Percentiles rank a stretch among this genome's conserved stretches.
Evolutionary conservation across 2,888 invertebrate genomes (phyloP).

Genomic region (Parnassius mnemosyne): DNA sequence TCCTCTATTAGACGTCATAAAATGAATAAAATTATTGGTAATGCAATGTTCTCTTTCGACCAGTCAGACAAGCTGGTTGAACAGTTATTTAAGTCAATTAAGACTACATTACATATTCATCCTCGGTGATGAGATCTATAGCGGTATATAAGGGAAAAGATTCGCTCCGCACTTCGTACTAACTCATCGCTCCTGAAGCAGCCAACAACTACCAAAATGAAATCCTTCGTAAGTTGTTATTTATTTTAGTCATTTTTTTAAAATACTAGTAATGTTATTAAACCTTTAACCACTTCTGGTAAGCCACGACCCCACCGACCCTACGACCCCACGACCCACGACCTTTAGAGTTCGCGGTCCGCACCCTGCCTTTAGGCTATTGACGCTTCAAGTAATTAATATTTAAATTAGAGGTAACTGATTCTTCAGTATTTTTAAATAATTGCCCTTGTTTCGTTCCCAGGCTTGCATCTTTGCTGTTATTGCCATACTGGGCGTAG

Average conservation of each 20-base stretch:
- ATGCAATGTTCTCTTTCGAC: conserved; percentile 11
- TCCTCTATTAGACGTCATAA: conserved; percentile 12
- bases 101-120: not conserved
- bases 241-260: conserved; percentile 10
- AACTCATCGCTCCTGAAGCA: conserved; percentile 32
- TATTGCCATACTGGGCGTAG: conserved; percentile 34
- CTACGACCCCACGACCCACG: no score
- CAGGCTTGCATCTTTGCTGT: conserved; percentile 43
- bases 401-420: no score
- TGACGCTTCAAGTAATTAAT: no score
- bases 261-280: no score
- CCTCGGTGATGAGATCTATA: conserved; percentile 25
- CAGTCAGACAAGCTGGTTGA: conserved; percentile 3
- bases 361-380: no score
- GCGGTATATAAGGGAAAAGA: conserved; percentile 48
- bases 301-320: no score
- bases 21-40: conserved; percentile 17
- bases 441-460: not conserved
- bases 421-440: conserved; percentile 22
- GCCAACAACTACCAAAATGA: conserved; percentile 44
- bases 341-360: no score
- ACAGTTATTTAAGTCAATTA: not conserved
- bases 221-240: conserved; percentile 54
- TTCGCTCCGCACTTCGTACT: conserved; percentile 33
- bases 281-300: no score